Evolutionary conservation across 2,113 vertebrate genomes (phyloP).

Genomic region (Eulacestoma nigropectus): DNA sequence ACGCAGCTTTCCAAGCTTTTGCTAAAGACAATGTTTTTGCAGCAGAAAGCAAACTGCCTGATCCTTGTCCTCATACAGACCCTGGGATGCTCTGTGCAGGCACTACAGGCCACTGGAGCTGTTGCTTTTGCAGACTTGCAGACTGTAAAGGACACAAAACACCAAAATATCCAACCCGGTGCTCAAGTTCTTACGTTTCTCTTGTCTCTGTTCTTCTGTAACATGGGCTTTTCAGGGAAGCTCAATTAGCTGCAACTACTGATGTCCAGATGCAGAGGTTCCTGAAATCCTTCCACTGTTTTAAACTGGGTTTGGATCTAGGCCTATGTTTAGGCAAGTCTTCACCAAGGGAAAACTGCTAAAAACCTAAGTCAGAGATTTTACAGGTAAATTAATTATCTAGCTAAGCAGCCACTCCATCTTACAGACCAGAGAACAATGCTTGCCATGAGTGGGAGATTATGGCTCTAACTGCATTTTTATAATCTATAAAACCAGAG

Average conservation of each 20-base stretch:
- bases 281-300: slow-evolving; percentile 19
- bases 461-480: slow-evolving; percentile 46
- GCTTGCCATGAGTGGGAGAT: slow-evolving; percentile 20
- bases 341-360: slow-evolving; percentile 17
- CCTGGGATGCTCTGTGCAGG: not conserved
- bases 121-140: not conserved
- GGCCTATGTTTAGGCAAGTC: not conserved
- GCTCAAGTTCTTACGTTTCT: not conserved
- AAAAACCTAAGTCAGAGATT: slow-evolving; percentile 15
- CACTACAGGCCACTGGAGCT: not conserved
- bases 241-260: not conserved
- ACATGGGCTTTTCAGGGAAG: not conserved
- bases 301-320: not conserved
- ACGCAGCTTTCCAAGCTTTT: not conserved
- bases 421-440: slow-evolving; percentile 23
- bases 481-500: slow-evolving; percentile 58
- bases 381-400: slow-evolving; percentile 39
- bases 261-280: not conserved
- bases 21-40: not conserved
- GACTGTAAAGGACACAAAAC: not conserved
- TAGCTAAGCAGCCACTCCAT: slow-evolving; percentile 15
- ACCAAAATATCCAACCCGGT: not conserved
- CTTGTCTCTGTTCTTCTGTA: not conserved
- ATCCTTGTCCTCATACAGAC: not conserved
- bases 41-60: not conserved